Evolutionary conservation across 2,113 vertebrate species (phyloP), one percentile per base, ranked within the genome.

Genomic region (Microcebus ravelobensis): DNA sequence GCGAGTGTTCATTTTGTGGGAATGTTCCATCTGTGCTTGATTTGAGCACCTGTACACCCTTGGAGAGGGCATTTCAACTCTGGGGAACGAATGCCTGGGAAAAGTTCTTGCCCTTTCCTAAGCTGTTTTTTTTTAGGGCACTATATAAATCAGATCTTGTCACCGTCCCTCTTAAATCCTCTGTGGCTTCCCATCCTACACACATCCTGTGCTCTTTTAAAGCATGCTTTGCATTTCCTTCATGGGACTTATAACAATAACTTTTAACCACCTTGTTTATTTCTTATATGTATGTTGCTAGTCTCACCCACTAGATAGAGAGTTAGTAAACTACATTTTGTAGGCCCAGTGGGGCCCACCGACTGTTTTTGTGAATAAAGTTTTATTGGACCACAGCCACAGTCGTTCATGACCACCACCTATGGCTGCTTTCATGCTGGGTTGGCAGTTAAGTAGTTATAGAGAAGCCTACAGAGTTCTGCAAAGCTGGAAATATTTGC

Each of bases 111-210:
- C n/a, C 61, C 76, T 81, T 42, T 71, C 34, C 52, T 39, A 25
- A 48, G 17, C 59, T 34, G 48, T 23, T 45, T 2, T 55, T 31
- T 55, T 31, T 23, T 55, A 59, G 68, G 59, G 21, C 0, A 1
- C 57, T 63, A 3, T 61, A 8, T 29, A 61, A 4, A 27, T 67
- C 10, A 48, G 18, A 14, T 15, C 31, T 39, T 23, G 25, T 61
- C 4, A 0, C 11, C 3, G 17, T 12, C 1, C 68, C 21, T 20
- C 25, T 6, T 36, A 20, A 8, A 1, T 3, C 57, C 34, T 23
- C 23, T 0, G 0, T 27, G 45, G 1, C 18, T 18, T 4, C 20
- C 34, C 14, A 0, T 7, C 6, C 13, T 34, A 67, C 8, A 5
- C 63, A 65, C 29, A 34, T 31, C 29, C 63, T 65, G 63, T 34